A percentile compares a stretch with the other conserved stretches of the same genome.
Conservation (phyloP, 2,797 vertebrate species). For the Nannoperca australis region DNA sequence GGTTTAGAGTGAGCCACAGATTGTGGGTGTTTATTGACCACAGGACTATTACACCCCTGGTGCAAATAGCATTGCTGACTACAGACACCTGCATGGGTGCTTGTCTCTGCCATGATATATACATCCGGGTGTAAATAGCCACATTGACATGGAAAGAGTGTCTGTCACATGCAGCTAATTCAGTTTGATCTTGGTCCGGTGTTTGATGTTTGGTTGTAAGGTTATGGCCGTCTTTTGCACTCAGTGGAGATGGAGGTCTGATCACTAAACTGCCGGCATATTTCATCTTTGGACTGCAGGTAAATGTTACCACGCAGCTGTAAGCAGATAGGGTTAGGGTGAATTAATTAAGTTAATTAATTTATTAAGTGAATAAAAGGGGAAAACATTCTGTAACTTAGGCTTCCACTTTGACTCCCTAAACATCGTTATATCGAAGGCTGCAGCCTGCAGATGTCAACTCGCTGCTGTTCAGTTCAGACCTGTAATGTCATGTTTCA, state of each 20-base stretch:
- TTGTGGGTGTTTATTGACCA: no score
- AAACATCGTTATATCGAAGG: not conserved
- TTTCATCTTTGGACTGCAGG: not conserved
- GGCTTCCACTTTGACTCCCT: not conserved
- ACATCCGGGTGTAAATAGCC: no score
- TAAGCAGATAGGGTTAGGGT: not conserved
- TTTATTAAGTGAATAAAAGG: not conserved
- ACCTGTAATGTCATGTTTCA: conserved; percentile 2
- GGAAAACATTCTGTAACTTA: not conserved
- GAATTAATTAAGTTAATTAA: no score
- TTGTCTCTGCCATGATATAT: no score
- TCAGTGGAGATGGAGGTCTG: not conserved
- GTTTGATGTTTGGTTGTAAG: not conserved
- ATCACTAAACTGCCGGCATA: not conserved
- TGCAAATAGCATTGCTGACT: no score
- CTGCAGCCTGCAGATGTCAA: not conserved
- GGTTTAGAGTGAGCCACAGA: no score
- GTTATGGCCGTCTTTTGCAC: not conserved
- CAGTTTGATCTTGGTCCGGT: not conserved
- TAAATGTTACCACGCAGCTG: not conserved
- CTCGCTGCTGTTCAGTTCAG: not conserved
- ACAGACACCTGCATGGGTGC: no score
- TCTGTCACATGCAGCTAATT: not conserved
- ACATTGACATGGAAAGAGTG: no score
- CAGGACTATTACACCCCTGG: no score